Conservation (phyloP, 2,797 vertebrate genomes). For the Cryptoprocta ferox region DNA sequence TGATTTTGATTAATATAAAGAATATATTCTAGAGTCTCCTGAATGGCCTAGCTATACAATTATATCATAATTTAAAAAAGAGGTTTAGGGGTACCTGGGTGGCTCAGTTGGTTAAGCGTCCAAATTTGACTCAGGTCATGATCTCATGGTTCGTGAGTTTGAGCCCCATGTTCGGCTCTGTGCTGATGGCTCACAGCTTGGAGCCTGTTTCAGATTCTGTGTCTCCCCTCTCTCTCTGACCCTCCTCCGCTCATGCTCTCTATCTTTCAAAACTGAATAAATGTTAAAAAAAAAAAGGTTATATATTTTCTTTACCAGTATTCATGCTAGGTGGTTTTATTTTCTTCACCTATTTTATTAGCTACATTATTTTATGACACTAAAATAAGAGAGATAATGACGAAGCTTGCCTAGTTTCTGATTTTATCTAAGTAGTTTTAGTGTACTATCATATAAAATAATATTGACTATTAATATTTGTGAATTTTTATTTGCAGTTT, state of each 20-base stretch:
- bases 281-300: background rate
- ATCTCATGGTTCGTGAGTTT: too few species aligned
- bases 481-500: background rate
- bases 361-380: background rate
- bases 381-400: background rate
- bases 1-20: constrained; percentile 13
- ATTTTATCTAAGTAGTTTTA: background rate
- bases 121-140: too few species aligned
- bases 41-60: background rate
- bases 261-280: too few species aligned
- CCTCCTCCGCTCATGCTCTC: too few species aligned
- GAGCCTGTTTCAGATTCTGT: too few species aligned
- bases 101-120: too few species aligned
- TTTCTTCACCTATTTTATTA: background rate
- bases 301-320: background rate
- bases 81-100: too few species aligned
- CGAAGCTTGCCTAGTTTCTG: background rate
- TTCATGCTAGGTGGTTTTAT: background rate
- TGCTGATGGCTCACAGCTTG: too few species aligned
- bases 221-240: too few species aligned
- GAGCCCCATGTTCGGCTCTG: too few species aligned
- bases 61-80: background rate
- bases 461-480: background rate
- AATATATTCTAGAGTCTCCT: background rate
- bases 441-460: background rate